Evolutionary conservation across 2,113 vertebrate species (phyloP).

Genomic region (Nematolebias whitei): DNA sequence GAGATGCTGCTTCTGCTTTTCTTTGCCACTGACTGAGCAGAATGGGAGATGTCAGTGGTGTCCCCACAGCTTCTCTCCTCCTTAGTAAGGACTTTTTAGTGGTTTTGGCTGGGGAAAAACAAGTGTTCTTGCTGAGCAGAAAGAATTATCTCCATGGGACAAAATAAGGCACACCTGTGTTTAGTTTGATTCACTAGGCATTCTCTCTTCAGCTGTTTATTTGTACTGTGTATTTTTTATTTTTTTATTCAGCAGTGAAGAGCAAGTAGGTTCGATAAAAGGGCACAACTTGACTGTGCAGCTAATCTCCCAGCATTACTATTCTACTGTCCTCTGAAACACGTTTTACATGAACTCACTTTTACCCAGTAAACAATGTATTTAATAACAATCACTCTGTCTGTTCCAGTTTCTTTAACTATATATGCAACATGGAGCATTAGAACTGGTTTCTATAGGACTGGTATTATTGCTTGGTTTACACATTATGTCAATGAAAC

Average conservation of each 20-base stretch:
- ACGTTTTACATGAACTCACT: neutral
- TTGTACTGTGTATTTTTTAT: slow-evolving; percentile 9
- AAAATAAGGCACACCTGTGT: slow-evolving; percentile 30
- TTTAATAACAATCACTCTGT: neutral
- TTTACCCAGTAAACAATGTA: neutral
- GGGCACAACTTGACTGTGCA: slow-evolving; percentile 12
- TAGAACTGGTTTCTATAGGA: neutral
- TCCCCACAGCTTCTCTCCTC: neutral
- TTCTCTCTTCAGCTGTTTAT: slow-evolving; percentile 25
- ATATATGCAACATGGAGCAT: neutral
- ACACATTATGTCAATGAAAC: too few species aligned
- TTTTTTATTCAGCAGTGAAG: slow-evolving; percentile 25
- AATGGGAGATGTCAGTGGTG: neutral
- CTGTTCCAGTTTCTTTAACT: neutral
- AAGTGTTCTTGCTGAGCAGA: slow-evolving; percentile 16
- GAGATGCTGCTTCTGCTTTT: neutral
- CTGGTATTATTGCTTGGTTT: too few species aligned
- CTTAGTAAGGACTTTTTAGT: slow-evolving; percentile 21
- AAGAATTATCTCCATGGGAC: slow-evolving; percentile 15
- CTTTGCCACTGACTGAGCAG: slow-evolving; percentile 1
- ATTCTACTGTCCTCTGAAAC: neutral
- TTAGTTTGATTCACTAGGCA: slow-evolving; percentile 10
- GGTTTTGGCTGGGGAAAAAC: slow-evolving; percentile 6
- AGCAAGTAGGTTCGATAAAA: slow-evolving; percentile 19
- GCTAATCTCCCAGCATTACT: slow-evolving; percentile 6